Conservation (phyloP, 2,113 vertebrate genomes). For the Dicrurus megarhynchus region DNA sequence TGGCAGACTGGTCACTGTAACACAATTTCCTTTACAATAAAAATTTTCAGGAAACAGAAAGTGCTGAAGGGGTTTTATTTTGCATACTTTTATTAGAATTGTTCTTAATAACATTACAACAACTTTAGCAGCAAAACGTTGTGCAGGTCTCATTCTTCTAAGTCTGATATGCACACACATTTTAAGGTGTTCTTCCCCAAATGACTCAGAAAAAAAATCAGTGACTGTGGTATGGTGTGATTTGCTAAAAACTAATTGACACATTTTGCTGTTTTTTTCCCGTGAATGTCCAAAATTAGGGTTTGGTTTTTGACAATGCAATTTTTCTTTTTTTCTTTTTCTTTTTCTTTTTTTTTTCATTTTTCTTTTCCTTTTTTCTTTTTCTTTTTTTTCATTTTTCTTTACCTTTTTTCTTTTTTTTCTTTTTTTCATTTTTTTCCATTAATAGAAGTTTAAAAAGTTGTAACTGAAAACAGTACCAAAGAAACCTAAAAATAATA, state of each 20-base stretch:
- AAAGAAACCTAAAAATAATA: neutral
- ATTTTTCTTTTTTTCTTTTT: no score
- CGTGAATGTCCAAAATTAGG: neutral
- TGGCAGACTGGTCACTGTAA: neutral
- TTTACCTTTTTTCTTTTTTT: neutral
- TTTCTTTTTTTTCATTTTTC: accelerated
- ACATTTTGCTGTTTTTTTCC: accelerated
- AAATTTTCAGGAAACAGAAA: neutral
- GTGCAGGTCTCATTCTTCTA: neutral
- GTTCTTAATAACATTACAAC: neutral
- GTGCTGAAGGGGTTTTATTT: neutral
- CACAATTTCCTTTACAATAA: neutral
- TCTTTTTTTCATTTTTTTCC: neutral
- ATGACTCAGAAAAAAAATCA: neutral
- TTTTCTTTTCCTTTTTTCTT: neutral
- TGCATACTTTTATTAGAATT: neutral
- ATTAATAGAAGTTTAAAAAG: neutral
- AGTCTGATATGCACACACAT: neutral
- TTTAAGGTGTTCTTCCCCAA: neutral
- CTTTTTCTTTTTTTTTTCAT: neutral
- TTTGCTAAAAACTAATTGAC: neutral
- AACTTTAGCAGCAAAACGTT: neutral
- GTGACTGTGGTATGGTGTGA: accelerated
- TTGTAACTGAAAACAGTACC: neutral
- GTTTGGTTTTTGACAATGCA: neutral